Evolutionary conservation across 2,113 vertebrate genomes (phyloP).

Genomic region (Pogona vitticeps): DNA sequence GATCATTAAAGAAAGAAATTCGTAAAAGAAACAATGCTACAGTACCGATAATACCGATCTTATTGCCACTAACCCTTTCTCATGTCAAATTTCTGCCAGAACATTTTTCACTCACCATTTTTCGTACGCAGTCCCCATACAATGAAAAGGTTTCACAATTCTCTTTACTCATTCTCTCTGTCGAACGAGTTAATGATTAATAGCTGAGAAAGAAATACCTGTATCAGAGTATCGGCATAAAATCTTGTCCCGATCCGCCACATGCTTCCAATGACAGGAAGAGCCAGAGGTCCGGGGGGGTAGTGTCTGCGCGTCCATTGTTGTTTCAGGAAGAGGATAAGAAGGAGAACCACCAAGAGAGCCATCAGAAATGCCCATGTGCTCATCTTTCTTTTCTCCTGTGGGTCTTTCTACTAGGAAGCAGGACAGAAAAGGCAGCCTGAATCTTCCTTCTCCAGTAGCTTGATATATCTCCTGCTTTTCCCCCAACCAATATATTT

Average conservation of each 20-base stretch:
- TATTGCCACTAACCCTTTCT: not conserved
- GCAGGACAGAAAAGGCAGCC: too few relatives aligned
- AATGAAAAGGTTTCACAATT: too few relatives aligned
- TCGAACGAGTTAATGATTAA: not conserved
- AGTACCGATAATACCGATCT: not conserved
- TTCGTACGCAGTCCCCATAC: too few relatives aligned
- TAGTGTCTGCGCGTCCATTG: not conserved
- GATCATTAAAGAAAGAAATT: not conserved
- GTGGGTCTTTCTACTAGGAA: too few relatives aligned
- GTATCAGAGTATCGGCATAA: not conserved
- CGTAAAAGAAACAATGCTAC: not conserved
- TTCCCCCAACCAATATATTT: too few relatives aligned
- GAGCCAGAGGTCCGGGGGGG: constrained; percentile 33
- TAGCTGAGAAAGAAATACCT: constrained; percentile 20
- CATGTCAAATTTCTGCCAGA: not conserved
- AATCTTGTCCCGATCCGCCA: constrained; percentile 27
- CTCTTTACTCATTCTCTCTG: too few relatives aligned
- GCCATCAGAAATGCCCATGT: not conserved
- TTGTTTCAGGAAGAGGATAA: not conserved
- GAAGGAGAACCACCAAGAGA: not conserved
- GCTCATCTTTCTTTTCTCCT: too few relatives aligned
- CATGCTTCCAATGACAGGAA: constrained; percentile 44
- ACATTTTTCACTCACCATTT: not conserved
- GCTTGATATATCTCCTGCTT: too few relatives aligned
- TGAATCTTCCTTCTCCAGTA: too few relatives aligned